These are phyloP conservation scores for Platalea minor DNA, from an alignment of 2,797 vertebrate genomes.

Conservation along the genomic window DNA sequence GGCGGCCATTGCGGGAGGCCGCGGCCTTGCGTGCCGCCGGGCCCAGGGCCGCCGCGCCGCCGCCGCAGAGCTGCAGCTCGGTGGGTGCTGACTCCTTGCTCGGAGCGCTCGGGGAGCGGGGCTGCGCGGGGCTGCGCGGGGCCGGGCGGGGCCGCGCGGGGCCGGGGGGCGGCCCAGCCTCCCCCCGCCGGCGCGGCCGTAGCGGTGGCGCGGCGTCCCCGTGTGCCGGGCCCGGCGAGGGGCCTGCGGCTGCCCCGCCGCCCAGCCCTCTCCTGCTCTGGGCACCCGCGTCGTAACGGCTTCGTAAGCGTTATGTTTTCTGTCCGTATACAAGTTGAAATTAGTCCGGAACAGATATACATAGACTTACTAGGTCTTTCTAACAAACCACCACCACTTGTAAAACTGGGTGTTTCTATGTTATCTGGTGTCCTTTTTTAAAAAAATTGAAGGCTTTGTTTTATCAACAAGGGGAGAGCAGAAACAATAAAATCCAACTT, in stretches of 20 bases:
- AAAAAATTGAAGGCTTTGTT: background rate
- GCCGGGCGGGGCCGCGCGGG: background rate
- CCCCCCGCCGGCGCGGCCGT: background rate
- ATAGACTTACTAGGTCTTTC: fast-evolving
- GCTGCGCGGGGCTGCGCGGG: too few species aligned
- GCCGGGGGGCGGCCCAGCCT: background rate
- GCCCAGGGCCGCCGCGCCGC: too few species aligned
- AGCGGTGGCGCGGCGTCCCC: background rate
- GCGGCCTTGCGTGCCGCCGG: background rate
- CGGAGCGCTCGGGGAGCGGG: background rate
- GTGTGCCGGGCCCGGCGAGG: background rate
- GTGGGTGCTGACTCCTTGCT: background rate
- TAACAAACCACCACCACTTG: background rate
- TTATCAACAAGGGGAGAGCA: background rate
- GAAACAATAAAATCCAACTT: background rate
- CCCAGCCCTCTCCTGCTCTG: background rate
- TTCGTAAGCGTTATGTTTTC: fast-evolving
- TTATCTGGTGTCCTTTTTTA: fast-evolving
- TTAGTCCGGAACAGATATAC: background rate
- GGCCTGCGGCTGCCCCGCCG: background rate
- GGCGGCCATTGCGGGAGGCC: background rate
- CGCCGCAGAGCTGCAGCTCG: background rate
- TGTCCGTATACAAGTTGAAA: fast-evolving
- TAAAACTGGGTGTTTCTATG: background rate
- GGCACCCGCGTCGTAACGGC: fast-evolving